Conservation (phyloP, 2,888 invertebrate species). For the Synergus gifuensis region DNA sequence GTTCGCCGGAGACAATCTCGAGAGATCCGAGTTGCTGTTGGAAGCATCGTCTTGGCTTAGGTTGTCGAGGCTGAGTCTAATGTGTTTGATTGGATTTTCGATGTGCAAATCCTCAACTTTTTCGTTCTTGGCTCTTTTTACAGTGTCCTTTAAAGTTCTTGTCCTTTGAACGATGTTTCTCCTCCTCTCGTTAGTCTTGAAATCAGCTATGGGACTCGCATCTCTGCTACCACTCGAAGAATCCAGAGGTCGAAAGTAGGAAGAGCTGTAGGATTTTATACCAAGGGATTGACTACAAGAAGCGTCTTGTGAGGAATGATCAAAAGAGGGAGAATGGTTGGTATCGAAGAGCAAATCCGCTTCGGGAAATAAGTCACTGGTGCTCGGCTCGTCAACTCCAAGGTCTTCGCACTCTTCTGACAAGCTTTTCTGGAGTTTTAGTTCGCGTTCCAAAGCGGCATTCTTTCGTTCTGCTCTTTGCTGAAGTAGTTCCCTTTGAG, state of each 20-base stretch:
- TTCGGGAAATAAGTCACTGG: slow-evolving; percentile 88
- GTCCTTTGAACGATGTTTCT: slow-evolving; percentile 61
- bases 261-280: slow-evolving; percentile 67
- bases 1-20: slow-evolving; percentile 67
- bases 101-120: slow-evolving; percentile 57
- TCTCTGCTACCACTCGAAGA: slow-evolving; percentile 77
- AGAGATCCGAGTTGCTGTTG: slow-evolving; percentile 70
- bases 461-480: slow-evolving; percentile 77
- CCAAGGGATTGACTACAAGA: slow-evolving; percentile 74
- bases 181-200: slow-evolving; percentile 68
- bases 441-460: slow-evolving; percentile 80
- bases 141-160: slow-evolving; percentile 59
- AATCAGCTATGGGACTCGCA: slow-evolving; percentile 78
- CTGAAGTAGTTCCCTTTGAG: slow-evolving; percentile 69
- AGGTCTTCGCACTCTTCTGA: slow-evolving; percentile 89
- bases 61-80: slow-evolving; percentile 68
- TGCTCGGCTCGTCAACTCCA: slow-evolving; percentile 89
- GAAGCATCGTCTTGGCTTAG: slow-evolving; percentile 73
- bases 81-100: slow-evolving; percentile 57
- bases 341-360: slow-evolving; percentile 86
- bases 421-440: slow-evolving; percentile 84
- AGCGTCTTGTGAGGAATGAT: slow-evolving; percentile 80
- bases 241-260: slow-evolving; percentile 75
- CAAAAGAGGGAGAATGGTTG: slow-evolving; percentile 85
- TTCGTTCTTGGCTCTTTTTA: slow-evolving; percentile 54